Evolutionary conservation across 2,113 vertebrate species (phyloP).

Genomic region (Grus americana): DNA sequence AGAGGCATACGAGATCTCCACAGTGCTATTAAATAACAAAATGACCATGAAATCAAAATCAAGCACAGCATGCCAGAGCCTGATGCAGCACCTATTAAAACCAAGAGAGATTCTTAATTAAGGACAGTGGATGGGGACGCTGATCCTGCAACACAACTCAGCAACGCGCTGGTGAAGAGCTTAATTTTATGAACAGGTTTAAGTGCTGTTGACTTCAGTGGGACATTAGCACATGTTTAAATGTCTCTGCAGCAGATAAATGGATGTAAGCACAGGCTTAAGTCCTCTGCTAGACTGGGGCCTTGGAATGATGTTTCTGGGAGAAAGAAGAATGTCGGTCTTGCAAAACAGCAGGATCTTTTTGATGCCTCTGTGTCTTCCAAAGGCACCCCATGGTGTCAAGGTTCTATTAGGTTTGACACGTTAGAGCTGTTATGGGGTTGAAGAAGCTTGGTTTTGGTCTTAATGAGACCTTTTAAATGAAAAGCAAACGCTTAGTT

Average conservation of each 20-base stretch:
- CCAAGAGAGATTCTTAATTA: background rate
- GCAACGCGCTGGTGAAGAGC: background rate
- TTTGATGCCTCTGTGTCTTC: background rate
- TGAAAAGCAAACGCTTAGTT: background rate
- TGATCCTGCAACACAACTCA: background rate
- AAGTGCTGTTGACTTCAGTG: background rate
- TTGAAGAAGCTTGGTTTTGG: background rate
- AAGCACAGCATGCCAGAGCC: background rate
- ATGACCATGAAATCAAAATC: background rate
- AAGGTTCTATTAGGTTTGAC: background rate
- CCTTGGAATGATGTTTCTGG: background rate
- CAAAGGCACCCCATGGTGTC: background rate
- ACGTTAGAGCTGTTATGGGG: background rate
- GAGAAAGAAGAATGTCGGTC: background rate
- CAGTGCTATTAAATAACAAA: background rate
- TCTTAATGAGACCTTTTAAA: conserved; percentile 40
- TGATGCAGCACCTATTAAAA: background rate
- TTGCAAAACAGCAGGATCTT: background rate
- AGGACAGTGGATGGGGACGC: background rate
- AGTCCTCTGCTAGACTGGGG: background rate
- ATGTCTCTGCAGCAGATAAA: background rate
- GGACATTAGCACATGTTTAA: background rate
- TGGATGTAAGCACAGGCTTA: background rate
- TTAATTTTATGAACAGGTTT: background rate
- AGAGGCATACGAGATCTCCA: background rate